Conservation (phyloP, 2,888 invertebrate species). For the Tromatobia lineatoria region DNA sequence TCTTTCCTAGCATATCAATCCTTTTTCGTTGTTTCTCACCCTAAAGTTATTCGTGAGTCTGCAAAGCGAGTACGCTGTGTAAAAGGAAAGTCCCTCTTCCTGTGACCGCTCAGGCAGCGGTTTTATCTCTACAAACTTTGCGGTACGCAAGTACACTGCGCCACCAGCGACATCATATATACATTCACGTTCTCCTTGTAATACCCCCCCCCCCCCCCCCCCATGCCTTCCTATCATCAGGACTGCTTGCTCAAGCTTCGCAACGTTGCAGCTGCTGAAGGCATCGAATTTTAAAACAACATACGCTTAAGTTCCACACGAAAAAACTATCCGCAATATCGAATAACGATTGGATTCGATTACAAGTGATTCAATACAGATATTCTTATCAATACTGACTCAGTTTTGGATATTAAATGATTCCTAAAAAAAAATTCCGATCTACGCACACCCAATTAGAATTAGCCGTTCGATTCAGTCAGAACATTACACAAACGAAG, state of each 20-base stretch:
- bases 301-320: not conserved
- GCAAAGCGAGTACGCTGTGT: not conserved
- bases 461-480: too few relatives aligned
- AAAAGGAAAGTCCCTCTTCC: not conserved
- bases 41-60: constrained; percentile 13
- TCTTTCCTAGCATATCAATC: not conserved
- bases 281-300: not conserved
- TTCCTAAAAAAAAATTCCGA: too few relatives aligned
- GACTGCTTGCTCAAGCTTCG: not conserved
- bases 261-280: not conserved
- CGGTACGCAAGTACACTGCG: not conserved
- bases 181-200: not conserved
- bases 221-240: not conserved
- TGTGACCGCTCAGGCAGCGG: not conserved
- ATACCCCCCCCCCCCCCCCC: not conserved
- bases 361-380: not conserved
- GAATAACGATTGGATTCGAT: not conserved
- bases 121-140: constrained; percentile 1
- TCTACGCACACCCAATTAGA: too few relatives aligned
- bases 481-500: too few relatives aligned
- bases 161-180: not conserved
- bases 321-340: not conserved
- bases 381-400: not conserved
- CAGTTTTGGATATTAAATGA: not conserved
- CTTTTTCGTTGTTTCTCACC: not conserved